phyloP scores from a whole-genome alignment of 2,888 invertebrate genomes.

The Koerneria pararmatus region DNA sequence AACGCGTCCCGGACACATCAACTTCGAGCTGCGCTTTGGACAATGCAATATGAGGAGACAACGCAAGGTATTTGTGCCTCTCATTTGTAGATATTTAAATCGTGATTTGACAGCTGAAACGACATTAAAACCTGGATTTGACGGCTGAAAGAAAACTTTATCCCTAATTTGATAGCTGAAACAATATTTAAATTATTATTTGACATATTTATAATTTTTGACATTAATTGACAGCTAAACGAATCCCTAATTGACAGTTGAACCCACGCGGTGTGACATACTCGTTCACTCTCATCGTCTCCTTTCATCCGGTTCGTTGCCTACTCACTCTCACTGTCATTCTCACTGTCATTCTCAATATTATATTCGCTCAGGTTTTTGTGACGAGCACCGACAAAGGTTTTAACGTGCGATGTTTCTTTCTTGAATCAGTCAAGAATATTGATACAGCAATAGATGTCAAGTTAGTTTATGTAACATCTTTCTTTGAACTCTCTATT shows the following conservation, averaged over 20 bases:
- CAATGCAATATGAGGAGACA: conserved; percentile 59
- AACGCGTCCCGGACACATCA: conserved; percentile 24
- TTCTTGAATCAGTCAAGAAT: conserved; percentile 57
- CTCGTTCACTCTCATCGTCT: conserved; percentile 57
- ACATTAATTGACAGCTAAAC: not conserved
- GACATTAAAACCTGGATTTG: too few relatives aligned
- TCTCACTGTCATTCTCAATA: not conserved
- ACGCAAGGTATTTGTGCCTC: conserved; percentile 42
- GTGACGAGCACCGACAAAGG: conserved; percentile 57
- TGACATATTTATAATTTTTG: too few relatives aligned
- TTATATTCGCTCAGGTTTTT: conserved; percentile 36
- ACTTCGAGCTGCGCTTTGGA: conserved; percentile 55
- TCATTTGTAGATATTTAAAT: too few relatives aligned
- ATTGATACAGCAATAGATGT: conserved; percentile 55
- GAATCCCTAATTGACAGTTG: conserved; percentile 25
- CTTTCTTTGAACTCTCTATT: too few relatives aligned
- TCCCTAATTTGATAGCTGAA: conserved; percentile 27
- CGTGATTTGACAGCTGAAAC: not conserved
- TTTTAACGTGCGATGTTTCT: conserved; percentile 58
- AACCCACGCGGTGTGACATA: conserved; percentile 57
- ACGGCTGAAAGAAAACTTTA: too few relatives aligned
- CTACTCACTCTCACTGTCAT: not conserved
- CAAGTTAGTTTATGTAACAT: conserved; percentile 38
- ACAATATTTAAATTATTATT: too few relatives aligned
- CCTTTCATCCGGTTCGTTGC: conserved; percentile 50